Evolutionary conservation across 2,888 invertebrate species (phyloP), one percentile per base, ranked within the genome.

Genomic region (Pheosia tremula): DNA sequence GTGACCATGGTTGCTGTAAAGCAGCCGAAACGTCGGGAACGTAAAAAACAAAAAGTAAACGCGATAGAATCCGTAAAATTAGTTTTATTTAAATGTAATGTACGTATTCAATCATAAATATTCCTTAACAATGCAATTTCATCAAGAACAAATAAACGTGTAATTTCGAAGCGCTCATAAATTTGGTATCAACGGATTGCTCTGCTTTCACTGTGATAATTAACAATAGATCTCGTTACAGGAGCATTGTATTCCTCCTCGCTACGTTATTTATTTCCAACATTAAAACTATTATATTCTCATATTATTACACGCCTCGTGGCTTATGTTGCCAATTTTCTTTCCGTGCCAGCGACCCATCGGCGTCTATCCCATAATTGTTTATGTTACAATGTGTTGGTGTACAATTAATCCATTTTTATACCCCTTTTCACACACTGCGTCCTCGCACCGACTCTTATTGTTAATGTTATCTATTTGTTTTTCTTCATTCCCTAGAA

Each of bases 281-380:
- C 87, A 89, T 89, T 89, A 89, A 86, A 88, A 89, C 88, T 90
- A 92, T 90, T 91, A 90, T 92, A 84, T 85, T 87, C 85, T 85
- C 83, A 81, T 85, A 84, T 89, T 85, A 84, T 89, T 85, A 84
- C 84, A 74, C 72, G 68, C 75, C 75, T 74, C 72, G 81, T 84
- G 77, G 77, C 74, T 81, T 84, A 82, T 84, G 81, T 83, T 83
- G 81, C 85, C 84, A 83, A 87, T 88, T 86, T 87, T 78, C 83
- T 84, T 87, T 85, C 71, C 87, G 86, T 91, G 88, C 85, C 83
- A 84, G 77, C 83, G 82, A 82, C 84, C 83, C 89, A 88, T 90
- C 77, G 86, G 74, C 81, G 82, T 82, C 82, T 83, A 83, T 77
- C 75, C 83, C 77, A 79, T 87, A 84, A 89, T 88, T 87, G 84